Evolutionary conservation across 2,113 vertebrate species (phyloP).

Genomic region (Notarius lentiginosus): DNA sequence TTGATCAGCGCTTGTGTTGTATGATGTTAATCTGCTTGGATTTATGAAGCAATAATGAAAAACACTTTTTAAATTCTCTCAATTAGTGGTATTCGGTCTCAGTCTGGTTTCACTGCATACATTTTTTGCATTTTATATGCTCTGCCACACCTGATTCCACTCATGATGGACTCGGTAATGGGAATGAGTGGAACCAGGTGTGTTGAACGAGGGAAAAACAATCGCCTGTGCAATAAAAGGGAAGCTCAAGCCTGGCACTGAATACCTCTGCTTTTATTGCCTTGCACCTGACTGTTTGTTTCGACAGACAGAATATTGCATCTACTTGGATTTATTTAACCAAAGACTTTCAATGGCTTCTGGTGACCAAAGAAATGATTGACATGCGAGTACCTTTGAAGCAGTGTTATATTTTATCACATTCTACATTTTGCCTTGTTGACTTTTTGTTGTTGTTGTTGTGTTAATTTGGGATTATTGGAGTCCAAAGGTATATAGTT

Average conservation of each 20-base stretch:
- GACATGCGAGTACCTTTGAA: constrained; percentile 42
- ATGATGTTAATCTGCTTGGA: constrained; percentile 2
- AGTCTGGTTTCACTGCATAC: neutral
- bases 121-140: neutral
- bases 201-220: constrained; percentile 3
- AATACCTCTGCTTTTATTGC: constrained; percentile 8
- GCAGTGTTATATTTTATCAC: constrained; percentile 46
- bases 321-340: constrained; percentile 53
- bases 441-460: constrained; percentile 19
- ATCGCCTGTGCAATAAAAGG: neutral
- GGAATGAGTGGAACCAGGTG: constrained; percentile 5
- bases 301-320: constrained; percentile 38
- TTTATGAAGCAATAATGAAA: constrained; percentile 11
- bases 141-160: neutral
- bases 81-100: constrained; percentile 4
- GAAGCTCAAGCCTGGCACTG: constrained; percentile 6
- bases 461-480: constrained; percentile 17
- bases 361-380: constrained; percentile 62
- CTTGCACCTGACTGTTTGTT: constrained; percentile 38
- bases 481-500: constrained; percentile 39
- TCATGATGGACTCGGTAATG: neutral
- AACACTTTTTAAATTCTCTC: neutral
- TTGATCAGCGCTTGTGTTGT: neutral
- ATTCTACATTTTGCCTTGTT: constrained; percentile 31
- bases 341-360: constrained; percentile 53